A percentile compares a stretch with the other conserved stretches of the same genome.
phyloP scores from a whole-genome alignment of 2,113 vertebrate genomes.

The Campylomormyrus numenius region DNA sequence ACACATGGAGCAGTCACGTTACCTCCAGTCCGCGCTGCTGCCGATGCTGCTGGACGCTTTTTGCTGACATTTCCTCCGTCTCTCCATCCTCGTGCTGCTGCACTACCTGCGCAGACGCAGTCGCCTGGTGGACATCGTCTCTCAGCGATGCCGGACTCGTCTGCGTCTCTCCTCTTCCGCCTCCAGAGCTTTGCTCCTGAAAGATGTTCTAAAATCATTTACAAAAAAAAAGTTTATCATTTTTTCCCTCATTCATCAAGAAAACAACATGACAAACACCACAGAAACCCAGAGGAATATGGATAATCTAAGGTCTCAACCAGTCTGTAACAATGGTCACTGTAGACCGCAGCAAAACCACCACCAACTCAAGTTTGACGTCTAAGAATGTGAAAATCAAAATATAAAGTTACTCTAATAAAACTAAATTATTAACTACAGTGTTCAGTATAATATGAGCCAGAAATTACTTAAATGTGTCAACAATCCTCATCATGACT shows the following conservation, averaged over 20 bases:
- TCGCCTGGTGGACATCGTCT: neutral
- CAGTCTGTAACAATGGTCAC: neutral
- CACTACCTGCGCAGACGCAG: neutral
- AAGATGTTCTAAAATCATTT: neutral
- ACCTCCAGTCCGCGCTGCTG: conserved; percentile 63
- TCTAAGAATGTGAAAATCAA: neutral
- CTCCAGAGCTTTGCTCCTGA: neutral
- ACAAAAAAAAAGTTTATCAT: neutral
- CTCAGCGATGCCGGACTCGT: neutral
- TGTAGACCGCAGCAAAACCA: neutral
- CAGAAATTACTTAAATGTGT: neutral
- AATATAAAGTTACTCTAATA: neutral
- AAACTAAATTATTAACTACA: neutral
- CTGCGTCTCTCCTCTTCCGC: neutral
- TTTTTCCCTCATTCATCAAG: neutral
- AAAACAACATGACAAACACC: neutral
- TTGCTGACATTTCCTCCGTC: conserved; percentile 55
- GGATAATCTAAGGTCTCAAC: neutral
- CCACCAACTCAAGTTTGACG: neutral
- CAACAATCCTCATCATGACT: neutral
- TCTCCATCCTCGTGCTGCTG: conserved; percentile 20
- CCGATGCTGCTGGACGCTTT: conserved; percentile 58
- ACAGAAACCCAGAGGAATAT: neutral
- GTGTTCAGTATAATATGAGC: neutral
- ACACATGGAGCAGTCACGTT: neutral